These are phyloP conservation scores for Toxotes chatareus DNA, from an alignment of 2,113 vertebrate species.

Conservation along the genomic window DNA sequence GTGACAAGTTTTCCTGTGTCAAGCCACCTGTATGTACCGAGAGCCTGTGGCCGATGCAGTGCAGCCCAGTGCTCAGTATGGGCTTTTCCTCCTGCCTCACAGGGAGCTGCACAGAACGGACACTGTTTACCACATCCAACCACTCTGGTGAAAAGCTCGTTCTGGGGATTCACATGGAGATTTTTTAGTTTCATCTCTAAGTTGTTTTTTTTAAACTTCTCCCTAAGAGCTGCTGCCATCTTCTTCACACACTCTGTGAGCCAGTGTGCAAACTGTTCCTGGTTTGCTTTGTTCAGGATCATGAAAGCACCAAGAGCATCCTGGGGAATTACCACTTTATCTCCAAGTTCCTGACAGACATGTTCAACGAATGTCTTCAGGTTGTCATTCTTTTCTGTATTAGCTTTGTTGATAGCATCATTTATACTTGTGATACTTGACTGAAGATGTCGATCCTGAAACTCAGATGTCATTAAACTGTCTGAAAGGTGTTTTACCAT, in stretches of 20 bases:
- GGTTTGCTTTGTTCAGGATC: conserved; percentile 51
- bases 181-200: conserved; percentile 10
- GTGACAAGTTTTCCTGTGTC: fast-evolving
- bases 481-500: too few species aligned
- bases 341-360: conserved; percentile 60
- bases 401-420: too few species aligned
- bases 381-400: too few species aligned
- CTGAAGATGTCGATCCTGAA: conserved; percentile 44
- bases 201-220: neutral
- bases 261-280: conserved; percentile 63
- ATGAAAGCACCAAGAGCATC: conserved; percentile 66
- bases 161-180: conserved; percentile 67
- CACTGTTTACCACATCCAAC: conserved; percentile 83
- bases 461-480: too few species aligned
- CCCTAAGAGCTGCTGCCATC: conserved; percentile 36
- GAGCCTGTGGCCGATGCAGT: conserved; percentile 67
- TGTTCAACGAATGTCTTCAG: conserved; percentile 61
- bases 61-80: conserved; percentile 71
- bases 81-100: conserved; percentile 73
- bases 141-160: conserved; percentile 69
- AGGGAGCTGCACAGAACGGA: conserved; percentile 80
- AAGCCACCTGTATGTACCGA: fast-evolving
- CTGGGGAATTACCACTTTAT: conserved; percentile 67
- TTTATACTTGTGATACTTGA: too few species aligned
- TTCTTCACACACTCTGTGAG: conserved; percentile 51